phyloP scores from a whole-genome alignment of 2,888 invertebrate species.

The Cynaeus angustus region DNA sequence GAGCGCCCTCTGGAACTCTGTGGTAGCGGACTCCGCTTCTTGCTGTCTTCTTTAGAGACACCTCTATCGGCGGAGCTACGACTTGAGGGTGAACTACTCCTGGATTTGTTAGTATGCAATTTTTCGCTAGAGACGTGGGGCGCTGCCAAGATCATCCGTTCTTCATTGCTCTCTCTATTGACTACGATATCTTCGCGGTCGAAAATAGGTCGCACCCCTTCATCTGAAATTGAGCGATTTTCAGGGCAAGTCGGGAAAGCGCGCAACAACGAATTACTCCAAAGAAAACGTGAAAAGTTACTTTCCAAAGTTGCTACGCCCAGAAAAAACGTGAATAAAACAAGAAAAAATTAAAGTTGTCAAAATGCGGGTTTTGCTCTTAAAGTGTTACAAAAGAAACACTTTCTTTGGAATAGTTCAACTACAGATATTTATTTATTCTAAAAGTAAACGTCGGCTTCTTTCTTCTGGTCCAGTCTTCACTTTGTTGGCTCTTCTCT shows the following conservation, averaged over 20 bases:
- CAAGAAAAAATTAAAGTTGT: no score
- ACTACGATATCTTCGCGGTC: constrained; percentile 33
- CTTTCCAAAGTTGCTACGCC: background rate
- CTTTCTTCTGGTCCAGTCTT: no score
- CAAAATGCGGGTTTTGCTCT: no score
- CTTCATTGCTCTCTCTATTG: constrained; percentile 8
- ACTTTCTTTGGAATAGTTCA: constrained; percentile 21
- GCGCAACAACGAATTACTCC: constrained; percentile 3
- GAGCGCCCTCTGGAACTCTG: constrained; percentile 23
- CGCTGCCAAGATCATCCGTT: background rate
- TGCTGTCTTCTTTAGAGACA: background rate
- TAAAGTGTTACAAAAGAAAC: background rate
- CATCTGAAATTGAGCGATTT: constrained; percentile 32
- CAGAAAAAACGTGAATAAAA: background rate
- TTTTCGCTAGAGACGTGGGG: background rate
- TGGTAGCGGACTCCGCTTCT: constrained; percentile 18
- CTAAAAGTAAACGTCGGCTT: no score
- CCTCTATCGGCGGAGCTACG: background rate
- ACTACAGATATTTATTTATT: background rate
- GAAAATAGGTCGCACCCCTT: constrained; percentile 37
- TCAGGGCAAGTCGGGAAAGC: background rate
- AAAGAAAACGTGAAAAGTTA: constrained; percentile 6
- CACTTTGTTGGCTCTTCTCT: no score
- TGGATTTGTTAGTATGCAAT: background rate
- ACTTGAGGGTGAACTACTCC: constrained; percentile 6